A percentile compares a stretch with the other conserved stretches of the same genome.
phyloP scores from a whole-genome alignment of 2,888 invertebrate species.

The Philopedon plagiatum region DNA sequence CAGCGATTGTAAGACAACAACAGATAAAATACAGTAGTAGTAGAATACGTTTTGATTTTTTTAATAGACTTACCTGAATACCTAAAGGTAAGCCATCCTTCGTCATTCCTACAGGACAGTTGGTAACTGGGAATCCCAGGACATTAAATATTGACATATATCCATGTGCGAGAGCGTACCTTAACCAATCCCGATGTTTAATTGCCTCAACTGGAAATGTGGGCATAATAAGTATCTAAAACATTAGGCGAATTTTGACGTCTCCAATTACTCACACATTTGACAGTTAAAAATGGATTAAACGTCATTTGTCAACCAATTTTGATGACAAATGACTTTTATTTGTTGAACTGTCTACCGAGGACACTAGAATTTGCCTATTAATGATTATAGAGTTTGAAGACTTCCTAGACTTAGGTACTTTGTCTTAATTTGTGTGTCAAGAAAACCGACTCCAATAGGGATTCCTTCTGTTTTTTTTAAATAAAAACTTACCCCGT shows the following conservation, averaged over 20 bases:
- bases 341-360: too few relatives aligned
- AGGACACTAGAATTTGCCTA: too few relatives aligned
- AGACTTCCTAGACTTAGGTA: too few relatives aligned
- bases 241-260: too few relatives aligned
- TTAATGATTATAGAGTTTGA: too few relatives aligned
- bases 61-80: conserved; percentile 69
- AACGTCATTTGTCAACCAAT: too few relatives aligned
- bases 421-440: too few relatives aligned
- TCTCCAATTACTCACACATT: too few relatives aligned
- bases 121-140: conserved; percentile 86
- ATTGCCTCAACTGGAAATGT: conserved; percentile 78
- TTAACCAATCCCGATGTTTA: conserved; percentile 77
- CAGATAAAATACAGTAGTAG: background rate
- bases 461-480: background rate
- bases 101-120: conserved; percentile 85
- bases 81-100: conserved; percentile 83
- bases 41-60: background rate
- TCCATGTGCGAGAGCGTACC: conserved; percentile 80
- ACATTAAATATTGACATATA: conserved; percentile 88
- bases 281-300: too few relatives aligned
- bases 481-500: conserved; percentile 32
- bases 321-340: too few relatives aligned
- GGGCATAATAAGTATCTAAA: conserved; percentile 76
- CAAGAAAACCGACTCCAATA: background rate
- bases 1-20: too few relatives aligned